Percentiles rank a stretch among this genome's conserved stretches.
phyloP scores from a whole-genome alignment of 1,140 invertebrate genomes.

The Drosophila takahashii region DNA sequence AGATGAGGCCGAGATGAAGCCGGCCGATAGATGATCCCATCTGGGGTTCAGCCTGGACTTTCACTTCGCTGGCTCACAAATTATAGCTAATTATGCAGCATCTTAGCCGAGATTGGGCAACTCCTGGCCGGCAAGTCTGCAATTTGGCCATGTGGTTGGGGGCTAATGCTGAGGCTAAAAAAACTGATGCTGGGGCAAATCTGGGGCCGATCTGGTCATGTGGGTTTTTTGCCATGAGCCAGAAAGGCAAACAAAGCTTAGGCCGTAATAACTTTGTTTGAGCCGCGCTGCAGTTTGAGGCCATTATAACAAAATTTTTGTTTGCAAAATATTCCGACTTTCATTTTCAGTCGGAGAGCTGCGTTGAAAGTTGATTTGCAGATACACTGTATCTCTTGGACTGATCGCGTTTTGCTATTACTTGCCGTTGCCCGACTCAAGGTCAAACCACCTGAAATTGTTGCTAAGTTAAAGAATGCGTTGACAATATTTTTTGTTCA shows the following conservation, averaged over 20 bases:
- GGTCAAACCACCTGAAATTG: slow-evolving; percentile 48
- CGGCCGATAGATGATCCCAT: slow-evolving; percentile 33
- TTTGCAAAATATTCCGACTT: slow-evolving; percentile 54
- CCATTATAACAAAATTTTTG: slow-evolving; percentile 51
- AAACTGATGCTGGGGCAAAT: slow-evolving; percentile 27
- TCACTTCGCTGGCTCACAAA: slow-evolving; percentile 70
- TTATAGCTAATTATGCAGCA: slow-evolving; percentile 81
- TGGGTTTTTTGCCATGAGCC: slow-evolving; percentile 57
- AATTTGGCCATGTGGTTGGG: slow-evolving; percentile 68
- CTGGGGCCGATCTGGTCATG: slow-evolving; percentile 57
- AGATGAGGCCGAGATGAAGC: slow-evolving; percentile 7
- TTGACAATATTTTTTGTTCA: slow-evolving; percentile 64
- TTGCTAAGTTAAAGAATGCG: slow-evolving; percentile 57
- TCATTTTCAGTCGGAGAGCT: slow-evolving; percentile 50
- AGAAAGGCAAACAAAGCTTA: slow-evolving; percentile 48
- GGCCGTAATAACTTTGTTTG: slow-evolving; percentile 53
- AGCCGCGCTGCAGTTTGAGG: slow-evolving; percentile 42
- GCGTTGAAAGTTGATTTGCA: slow-evolving; percentile 68
- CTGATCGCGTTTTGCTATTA: slow-evolving; percentile 28
- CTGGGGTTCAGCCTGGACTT: slow-evolving; percentile 56
- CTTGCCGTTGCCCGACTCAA: slow-evolving; percentile 37
- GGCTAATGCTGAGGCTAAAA: slow-evolving; percentile 22
- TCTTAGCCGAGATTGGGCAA: slow-evolving; percentile 77
- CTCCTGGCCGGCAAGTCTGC: slow-evolving; percentile 62
- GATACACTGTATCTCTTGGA: slow-evolving; percentile 34